Evolutionary conservation across 1,140 invertebrate genomes (phyloP).

Genomic region (Lamellibrachia luymesi): DNA sequence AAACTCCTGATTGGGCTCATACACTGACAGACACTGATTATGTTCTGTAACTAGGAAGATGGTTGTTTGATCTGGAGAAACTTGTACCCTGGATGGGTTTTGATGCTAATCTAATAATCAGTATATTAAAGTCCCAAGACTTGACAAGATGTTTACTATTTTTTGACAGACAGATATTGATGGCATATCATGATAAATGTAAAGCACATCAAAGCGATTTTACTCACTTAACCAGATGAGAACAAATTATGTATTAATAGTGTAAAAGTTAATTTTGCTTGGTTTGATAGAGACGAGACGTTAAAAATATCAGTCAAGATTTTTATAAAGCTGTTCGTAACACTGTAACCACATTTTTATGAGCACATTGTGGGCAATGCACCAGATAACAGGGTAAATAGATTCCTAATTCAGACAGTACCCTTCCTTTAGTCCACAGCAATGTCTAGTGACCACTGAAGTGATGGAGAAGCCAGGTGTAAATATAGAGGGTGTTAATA

Average conservation of each 20-base stretch:
- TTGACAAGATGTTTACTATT: too few relatives aligned
- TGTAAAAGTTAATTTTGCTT: neutral
- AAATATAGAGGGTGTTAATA: slow-evolving; percentile 1
- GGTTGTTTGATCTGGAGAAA: too few relatives aligned
- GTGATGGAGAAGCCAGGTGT: neutral
- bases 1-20: too few relatives aligned
- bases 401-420: neutral
- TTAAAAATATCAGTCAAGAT: neutral
- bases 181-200: too few relatives aligned
- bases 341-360: neutral
- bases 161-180: too few relatives aligned
- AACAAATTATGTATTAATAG: neutral
- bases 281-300: neutral
- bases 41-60: too few relatives aligned
- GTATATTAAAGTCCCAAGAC: too few relatives aligned
- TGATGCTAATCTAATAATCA: too few relatives aligned
- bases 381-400: neutral
- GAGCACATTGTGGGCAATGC: neutral
- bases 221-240: neutral
- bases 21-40: too few relatives aligned
- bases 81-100: too few relatives aligned
- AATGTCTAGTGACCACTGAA: neutral
- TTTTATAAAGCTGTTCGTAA: neutral
- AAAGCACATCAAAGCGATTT: neutral
- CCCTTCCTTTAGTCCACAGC: neutral